Evolutionary conservation across 2,113 vertebrate species (phyloP).

Genomic region (Delphinus delphis): DNA sequence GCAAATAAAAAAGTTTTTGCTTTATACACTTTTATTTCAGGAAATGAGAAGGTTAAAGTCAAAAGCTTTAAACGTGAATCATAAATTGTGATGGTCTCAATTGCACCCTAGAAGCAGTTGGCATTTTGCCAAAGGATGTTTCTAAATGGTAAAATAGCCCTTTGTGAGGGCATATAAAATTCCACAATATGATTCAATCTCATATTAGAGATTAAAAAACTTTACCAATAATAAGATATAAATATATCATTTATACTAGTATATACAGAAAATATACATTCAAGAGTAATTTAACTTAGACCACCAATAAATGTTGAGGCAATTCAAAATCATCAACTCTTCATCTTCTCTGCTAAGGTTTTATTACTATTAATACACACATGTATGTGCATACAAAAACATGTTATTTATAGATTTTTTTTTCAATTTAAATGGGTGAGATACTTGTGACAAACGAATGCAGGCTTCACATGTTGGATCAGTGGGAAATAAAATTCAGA

Average conservation of each 20-base stretch:
- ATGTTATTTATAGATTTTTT: not conserved
- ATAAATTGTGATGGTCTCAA: not conserved
- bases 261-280: not conserved
- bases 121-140: slow-evolving; percentile 28
- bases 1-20: not conserved
- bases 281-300: not conserved
- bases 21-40: slow-evolving; percentile 6
- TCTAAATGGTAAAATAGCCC: slow-evolving; percentile 24
- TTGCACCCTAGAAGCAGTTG: not conserved
- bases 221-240: not conserved
- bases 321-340: not conserved
- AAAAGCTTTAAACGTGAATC: slow-evolving; percentile 40
- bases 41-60: slow-evolving; percentile 28
- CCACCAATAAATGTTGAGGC: not conserved
- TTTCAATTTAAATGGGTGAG: not conserved
- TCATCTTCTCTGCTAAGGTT: not conserved
- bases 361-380: not conserved
- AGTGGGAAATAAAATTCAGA: slow-evolving; percentile 16
- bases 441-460: not conserved
- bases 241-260: not conserved
- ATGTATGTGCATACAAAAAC: not conserved
- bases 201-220: not conserved
- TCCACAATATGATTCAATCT: not conserved
- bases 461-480: not conserved
- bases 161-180: not conserved